A percentile compares a stretch with the other conserved stretches of the same genome.
Evolutionary conservation across 2,888 invertebrate genomes (phyloP).

Genomic region (Sarcophaga carnaria): DNA sequence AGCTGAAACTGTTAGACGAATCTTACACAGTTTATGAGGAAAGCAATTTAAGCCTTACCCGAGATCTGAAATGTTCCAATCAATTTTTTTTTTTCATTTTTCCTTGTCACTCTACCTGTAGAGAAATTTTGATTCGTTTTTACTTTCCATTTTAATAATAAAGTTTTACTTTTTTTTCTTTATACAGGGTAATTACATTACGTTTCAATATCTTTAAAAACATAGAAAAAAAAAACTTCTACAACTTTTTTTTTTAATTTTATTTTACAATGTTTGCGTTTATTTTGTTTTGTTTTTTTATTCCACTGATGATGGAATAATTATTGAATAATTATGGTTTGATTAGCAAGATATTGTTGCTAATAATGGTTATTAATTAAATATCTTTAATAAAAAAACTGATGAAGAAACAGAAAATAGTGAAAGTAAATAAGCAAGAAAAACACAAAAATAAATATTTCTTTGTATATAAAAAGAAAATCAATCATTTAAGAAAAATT

Average conservation of each 20-base stretch:
- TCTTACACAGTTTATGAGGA: too few species aligned
- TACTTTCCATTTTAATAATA: too few species aligned
- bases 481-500: conserved; percentile 24
- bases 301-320: conserved; percentile 31
- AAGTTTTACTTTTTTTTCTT: too few species aligned
- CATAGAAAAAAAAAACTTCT: too few species aligned
- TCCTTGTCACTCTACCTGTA: too few species aligned
- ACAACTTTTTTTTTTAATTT: neutral
- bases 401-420: conserved; percentile 16
- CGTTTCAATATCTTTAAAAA: neutral
- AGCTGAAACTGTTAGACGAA: too few species aligned
- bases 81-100: too few species aligned
- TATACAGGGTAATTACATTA: too few species aligned
- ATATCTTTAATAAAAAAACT: neutral
- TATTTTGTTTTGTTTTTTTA: neutral
- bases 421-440: conserved; percentile 42
- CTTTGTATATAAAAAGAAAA: conserved; percentile 11
- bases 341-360: conserved; percentile 41
- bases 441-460: neutral
- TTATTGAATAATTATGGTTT: conserved; percentile 59
- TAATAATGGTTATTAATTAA: neutral
- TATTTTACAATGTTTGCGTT: neutral
- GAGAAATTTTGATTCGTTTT: too few species aligned
- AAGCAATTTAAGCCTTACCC: too few species aligned
- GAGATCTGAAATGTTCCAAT: too few species aligned